Conservation (phyloP, 2,888 invertebrate genomes). For the Drosophila anceps region DNA sequence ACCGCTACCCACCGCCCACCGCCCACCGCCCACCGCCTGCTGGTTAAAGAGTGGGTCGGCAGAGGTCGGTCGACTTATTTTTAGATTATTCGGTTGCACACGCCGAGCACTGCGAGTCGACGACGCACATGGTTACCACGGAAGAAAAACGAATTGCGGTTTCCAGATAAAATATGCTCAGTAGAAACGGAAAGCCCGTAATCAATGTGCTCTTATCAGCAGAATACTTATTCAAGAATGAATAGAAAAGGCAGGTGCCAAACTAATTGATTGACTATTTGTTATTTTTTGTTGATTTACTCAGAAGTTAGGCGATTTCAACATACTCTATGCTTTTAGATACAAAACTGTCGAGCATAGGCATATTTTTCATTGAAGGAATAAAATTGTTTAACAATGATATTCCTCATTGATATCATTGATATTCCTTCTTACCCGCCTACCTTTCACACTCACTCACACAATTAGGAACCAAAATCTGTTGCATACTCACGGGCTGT, state of each 20-base stretch:
- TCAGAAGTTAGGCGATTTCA: background rate
- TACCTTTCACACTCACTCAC: background rate
- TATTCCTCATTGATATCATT: background rate
- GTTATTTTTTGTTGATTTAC: background rate
- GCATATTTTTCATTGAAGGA: background rate
- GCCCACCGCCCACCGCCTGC: background rate
- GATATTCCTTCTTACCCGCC: too few species aligned
- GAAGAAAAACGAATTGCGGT: background rate
- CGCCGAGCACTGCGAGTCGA: slow-evolving; percentile 14
- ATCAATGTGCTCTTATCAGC: slow-evolving; percentile 9
- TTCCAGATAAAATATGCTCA: slow-evolving; percentile 5
- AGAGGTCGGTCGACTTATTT: slow-evolving; percentile 21
- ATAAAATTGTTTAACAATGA: background rate
- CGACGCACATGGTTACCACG: slow-evolving; percentile 2
- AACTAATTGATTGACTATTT: slow-evolving; percentile 13
- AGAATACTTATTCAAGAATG: background rate
- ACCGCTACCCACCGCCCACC: background rate
- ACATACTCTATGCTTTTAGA: background rate
- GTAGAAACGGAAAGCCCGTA: background rate
- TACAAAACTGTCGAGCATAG: too few species aligned
- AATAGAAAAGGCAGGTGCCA: background rate
- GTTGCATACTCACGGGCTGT: slow-evolving; percentile 68
- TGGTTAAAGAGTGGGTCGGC: background rate
- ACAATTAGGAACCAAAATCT: slow-evolving; percentile 36
- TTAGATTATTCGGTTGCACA: slow-evolving; percentile 36